These are phyloP conservation scores for Oreochromis spilurus DNA, from an alignment of 2,113 vertebrate genomes.

Conservation along the genomic window DNA sequence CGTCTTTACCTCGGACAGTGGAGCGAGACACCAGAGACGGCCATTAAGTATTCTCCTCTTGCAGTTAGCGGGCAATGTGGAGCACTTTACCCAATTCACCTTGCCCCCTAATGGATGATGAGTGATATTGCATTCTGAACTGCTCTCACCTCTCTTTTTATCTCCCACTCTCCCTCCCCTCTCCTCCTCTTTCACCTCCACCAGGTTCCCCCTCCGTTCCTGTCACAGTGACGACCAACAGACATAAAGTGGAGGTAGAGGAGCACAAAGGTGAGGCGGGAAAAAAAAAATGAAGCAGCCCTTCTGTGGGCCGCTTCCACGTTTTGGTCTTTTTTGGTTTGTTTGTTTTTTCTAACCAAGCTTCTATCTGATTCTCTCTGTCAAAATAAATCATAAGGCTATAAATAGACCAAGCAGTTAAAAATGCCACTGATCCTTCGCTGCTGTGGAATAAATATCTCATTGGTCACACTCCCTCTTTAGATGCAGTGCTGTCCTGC, in stretches of 20 bases:
- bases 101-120: conserved; percentile 45
- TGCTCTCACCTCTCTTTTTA: not conserved
- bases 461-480: not conserved
- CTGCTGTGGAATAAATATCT: conserved; percentile 25
- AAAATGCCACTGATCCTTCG: not conserved
- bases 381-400: conserved; percentile 11
- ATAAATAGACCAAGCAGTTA: conserved; percentile 31
- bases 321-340: not conserved
- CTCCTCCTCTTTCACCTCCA: not conserved
- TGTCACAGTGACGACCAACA: conserved; percentile 59
- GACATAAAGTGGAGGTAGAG: conserved; percentile 58
- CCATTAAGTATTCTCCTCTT: conserved; percentile 51
- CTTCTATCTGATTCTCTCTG: not conserved
- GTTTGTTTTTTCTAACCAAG: not conserved
- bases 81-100: conserved; percentile 40
- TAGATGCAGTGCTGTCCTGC: conserved; percentile 86
- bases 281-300: not conserved
- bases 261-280: conserved; percentile 63
- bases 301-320: not conserved
- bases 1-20: not conserved
- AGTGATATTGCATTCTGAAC: conserved; percentile 24
- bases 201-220: conserved; percentile 56
- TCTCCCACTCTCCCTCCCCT: not conserved
- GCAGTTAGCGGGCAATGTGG: conserved; percentile 4
- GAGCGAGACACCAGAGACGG: not conserved